Conservation (phyloP, 2,888 invertebrate species). For the Steinernema hermaphroditum region DNA sequence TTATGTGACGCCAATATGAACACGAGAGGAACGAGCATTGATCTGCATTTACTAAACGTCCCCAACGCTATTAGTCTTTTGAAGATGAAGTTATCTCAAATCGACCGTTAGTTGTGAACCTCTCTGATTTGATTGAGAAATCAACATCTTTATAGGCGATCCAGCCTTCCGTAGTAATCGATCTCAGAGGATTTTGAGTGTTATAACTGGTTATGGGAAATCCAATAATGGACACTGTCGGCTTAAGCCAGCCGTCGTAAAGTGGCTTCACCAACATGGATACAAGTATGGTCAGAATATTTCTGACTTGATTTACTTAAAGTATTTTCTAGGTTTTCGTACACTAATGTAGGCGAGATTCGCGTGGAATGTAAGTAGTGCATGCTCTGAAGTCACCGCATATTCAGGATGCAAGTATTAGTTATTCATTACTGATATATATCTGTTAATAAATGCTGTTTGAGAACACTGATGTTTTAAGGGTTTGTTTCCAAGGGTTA, state of each 20-base stretch:
- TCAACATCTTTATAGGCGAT: background rate
- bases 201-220: slow-evolving; percentile 17
- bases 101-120: background rate
- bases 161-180: background rate
- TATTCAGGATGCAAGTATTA: no score
- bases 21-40: background rate
- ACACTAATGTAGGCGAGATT: no score
- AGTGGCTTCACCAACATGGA: background rate
- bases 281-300: background rate
- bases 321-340: no score
- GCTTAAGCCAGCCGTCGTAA: background rate
- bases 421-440: no score
- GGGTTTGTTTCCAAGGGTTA: no score
- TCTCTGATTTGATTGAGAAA: background rate
- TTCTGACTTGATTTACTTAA: no score
- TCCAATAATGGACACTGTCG: background rate
- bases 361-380: no score
- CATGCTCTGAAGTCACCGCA: no score
- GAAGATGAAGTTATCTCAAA: background rate
- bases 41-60: slow-evolving; percentile 6
- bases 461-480: no score
- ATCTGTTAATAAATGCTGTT: no score
- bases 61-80: background rate
- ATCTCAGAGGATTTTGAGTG: background rate
- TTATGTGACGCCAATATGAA: background rate